Evolutionary conservation across 2,888 invertebrate genomes (phyloP), one percentile per base, ranked within the genome.

Genomic region (Andrena fulva): DNA sequence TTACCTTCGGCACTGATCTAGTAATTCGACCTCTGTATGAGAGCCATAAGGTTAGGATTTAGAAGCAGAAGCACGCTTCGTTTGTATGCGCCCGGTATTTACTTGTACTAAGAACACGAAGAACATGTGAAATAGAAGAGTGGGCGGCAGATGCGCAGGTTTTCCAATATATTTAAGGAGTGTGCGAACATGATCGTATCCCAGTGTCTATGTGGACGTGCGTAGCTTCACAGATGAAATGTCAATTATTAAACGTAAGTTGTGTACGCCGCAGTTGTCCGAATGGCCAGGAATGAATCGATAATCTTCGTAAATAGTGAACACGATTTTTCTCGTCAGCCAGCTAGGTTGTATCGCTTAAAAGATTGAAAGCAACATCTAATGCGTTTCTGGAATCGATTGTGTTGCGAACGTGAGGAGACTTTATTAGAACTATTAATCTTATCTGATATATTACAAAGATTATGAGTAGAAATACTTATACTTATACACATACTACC

Each of bases 231-330:
- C 78, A 52, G 70, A 70, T 74, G 66, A 35, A 69, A 31, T 42
- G 72, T 70, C 67, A 80, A 80, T 80, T 77, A 80, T 76, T 72
- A 68, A 80, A 68, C 52, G 60, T 64, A 80, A 80, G 54, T 80
- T 83, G 73, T 71, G 73, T 70, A 50, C 70, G 66, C 80, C 27
- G 56, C 72, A 42, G 27, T 50, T 60, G 64, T 54, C 54, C 54
- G 79, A 84, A 86, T 77, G 62, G 33, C 71, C 72, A 66, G 29
- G 77, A 81, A 84, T 77, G 81, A 86, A 86, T 86, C 72, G 69
- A 86, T 81, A 86, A 75, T 84, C 59, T 73, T 60, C 79, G 71
- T 84, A 68, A 86, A 86, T 79, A 86, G 59, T 77, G 72, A 72
- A 84, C 27, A 78, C 68, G 50, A 66, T 63, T 77, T 81, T 69